Evolutionary conservation across 2,888 invertebrate genomes (phyloP).

Genomic region (Drosophila nr. perissopoda): DNA sequence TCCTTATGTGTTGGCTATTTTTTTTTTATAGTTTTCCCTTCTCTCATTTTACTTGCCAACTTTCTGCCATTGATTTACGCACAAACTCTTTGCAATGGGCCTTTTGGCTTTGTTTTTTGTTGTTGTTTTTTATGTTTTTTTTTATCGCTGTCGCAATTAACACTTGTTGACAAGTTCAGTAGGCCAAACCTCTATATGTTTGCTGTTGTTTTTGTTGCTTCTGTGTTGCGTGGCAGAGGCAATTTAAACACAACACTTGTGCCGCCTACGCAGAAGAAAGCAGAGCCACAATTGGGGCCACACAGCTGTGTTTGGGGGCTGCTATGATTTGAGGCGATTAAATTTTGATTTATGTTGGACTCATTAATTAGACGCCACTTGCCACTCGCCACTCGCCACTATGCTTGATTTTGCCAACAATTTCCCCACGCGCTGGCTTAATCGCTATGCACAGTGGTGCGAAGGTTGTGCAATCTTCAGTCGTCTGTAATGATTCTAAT

Average conservation of each 20-base stretch:
- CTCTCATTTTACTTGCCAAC: constrained; percentile 34
- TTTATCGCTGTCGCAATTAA: constrained; percentile 67
- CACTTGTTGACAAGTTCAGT: constrained; percentile 82
- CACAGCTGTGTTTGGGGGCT: constrained; percentile 40
- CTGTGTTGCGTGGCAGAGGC: constrained; percentile 55
- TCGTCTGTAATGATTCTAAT: not conserved
- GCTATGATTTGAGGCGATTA: constrained; percentile 66
- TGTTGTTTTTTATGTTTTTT: constrained; percentile 2
- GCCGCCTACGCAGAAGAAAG: constrained; percentile 59
- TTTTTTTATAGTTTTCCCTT: constrained; percentile 27
- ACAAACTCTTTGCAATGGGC: constrained; percentile 17
- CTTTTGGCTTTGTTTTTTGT: constrained; percentile 14
- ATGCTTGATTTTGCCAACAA: constrained; percentile 46
- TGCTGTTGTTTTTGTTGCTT: constrained; percentile 30
- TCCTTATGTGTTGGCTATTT: constrained; percentile 11
- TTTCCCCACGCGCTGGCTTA: constrained; percentile 12
- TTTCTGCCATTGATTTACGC: constrained; percentile 47
- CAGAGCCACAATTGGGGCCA: constrained; percentile 41
- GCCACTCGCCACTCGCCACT: constrained; percentile 15
- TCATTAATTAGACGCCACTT: constrained; percentile 67
- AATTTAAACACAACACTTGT: constrained; percentile 55
- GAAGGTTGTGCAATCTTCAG: not conserved
- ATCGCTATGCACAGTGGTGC: constrained; percentile 32
- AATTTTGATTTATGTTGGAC: constrained; percentile 73
- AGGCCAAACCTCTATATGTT: constrained; percentile 57